phyloP scores from a whole-genome alignment of 2,888 invertebrate genomes.

The Epistrophe grossulariae region DNA sequence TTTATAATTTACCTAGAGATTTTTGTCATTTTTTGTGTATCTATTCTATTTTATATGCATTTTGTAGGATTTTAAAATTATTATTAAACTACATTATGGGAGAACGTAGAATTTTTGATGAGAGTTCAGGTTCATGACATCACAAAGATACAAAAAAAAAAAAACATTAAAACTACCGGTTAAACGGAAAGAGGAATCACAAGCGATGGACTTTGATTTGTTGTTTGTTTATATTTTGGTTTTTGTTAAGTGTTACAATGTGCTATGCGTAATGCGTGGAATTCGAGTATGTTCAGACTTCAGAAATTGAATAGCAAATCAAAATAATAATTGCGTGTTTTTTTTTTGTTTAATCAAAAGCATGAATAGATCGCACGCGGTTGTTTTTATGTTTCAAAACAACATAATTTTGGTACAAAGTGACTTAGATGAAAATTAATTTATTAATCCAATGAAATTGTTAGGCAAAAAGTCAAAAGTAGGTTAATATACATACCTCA shows the following conservation, averaged over 20 bases:
- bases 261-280: not conserved
- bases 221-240: not conserved
- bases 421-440: not conserved
- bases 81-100: not conserved
- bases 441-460: not conserved
- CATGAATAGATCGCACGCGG: not conserved
- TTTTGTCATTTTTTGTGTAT: not conserved
- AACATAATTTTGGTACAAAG: not conserved
- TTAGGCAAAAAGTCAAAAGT: not conserved
- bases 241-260: not conserved
- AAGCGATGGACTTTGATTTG: conserved; percentile 9
- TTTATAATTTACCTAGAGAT: too few species aligned
- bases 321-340: conserved; percentile 8
- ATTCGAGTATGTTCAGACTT: not conserved
- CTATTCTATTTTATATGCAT: not conserved
- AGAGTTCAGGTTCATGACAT: not conserved
- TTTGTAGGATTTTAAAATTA: not conserved
- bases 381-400: not conserved
- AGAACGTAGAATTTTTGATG: not conserved
- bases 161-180: not conserved
- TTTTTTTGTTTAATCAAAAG: not conserved
- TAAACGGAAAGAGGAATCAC: conserved; percentile 14
- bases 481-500: too few species aligned
- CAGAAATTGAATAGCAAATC: not conserved
- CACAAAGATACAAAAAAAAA: too few species aligned